Conservation (phyloP, 2,797 vertebrate genomes). For the Myotis myotis region DNA sequence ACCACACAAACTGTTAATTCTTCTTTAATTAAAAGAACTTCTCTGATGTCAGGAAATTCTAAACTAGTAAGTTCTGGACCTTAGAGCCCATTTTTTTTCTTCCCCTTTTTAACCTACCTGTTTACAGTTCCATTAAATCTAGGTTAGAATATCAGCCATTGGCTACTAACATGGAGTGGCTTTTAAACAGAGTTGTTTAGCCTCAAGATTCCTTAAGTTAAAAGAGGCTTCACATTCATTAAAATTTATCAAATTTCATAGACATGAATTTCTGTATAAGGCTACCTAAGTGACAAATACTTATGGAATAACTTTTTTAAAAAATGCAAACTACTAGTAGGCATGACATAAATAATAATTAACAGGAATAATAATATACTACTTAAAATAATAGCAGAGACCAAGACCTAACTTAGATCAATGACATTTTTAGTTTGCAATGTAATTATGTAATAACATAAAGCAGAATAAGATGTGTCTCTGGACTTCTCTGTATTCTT, state of each 20-base stretch:
- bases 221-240: not conserved
- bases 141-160: not conserved
- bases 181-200: constrained; percentile 35
- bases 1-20: not conserved
- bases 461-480: constrained; percentile 12
- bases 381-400: constrained; percentile 16
- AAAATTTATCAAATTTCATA: constrained; percentile 21
- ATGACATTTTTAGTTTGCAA: constrained; percentile 34
- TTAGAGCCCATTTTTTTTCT: not conserved
- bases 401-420: not conserved
- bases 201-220: constrained; percentile 21
- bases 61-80: not conserved
- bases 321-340: not conserved
- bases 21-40: not conserved
- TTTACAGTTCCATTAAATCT: not conserved
- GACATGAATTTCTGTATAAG: not conserved
- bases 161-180: not conserved
- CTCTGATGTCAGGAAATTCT: constrained; percentile 9
- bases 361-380: not conserved
- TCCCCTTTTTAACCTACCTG: not conserved
- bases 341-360: not conserved
- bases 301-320: not conserved
- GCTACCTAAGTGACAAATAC: constrained; percentile 5
- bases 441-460: not conserved
- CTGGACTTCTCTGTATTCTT: not conserved